Base-by-base conservation (phyloP, 2,113 vertebrate genomes). In the Eurypyga helias region DNA sequence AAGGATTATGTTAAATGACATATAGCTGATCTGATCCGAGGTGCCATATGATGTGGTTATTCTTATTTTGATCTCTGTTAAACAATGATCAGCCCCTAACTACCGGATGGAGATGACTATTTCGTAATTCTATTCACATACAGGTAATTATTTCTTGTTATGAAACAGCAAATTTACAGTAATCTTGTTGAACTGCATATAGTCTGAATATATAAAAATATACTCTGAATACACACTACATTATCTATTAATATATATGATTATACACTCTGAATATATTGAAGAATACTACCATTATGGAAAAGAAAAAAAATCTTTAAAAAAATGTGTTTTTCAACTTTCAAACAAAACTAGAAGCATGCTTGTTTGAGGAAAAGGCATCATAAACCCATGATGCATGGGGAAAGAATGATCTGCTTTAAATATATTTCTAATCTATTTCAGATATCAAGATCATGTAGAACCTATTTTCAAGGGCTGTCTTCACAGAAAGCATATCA, bases 1-100 rank as follows among this genome's bases (percentile, higher is more conserved):
- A 92, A 78, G 57, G 48, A 79, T 87, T 82, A 77, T 70, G 21
- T 67, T 82, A 85, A 91, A 77, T 90, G 87, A 73, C 69, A 93
- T 13, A 84, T 41, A 96, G 33, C n/a, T 83, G 49, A 69, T 51
- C 33, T 71, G 78, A 94, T 70, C 33, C 4, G 6, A 93, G 54
- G 75, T 67, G 49, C n/a, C 19, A 15, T 80, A 52, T 87, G 77
- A 82, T 80, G 51, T 41, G 14, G 8, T 62, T 80, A 55, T 84
- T 90, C 60, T 62, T 93, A 81, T 77, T 91, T 77, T 95, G 60
- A 70, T 87, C 54, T 78, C 72, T 45, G 3, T 70, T 86, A 78
- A 95, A 89, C 55, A 82, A 72, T n/a, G 21, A 52, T 51, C 26
- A 83, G 20, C 31, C 34, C 9, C 13, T 41, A 85, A 54, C 25